phyloP scores from a whole-genome alignment of 35 echinoderm and acorn worm genomes.

The Apostichopus japonicus region DNA sequence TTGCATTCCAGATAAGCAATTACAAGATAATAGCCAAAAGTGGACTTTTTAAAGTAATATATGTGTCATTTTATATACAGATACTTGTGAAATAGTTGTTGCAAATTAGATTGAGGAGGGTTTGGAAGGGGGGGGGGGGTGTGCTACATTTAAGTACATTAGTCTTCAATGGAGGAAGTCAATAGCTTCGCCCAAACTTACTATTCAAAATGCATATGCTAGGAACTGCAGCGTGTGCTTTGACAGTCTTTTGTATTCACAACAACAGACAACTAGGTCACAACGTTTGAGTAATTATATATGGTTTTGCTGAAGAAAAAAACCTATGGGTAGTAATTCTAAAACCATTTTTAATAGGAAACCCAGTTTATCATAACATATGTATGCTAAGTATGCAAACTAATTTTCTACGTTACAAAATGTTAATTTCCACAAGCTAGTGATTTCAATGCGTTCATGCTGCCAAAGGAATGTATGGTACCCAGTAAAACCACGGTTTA shows the following conservation, averaged over 20 bases:
- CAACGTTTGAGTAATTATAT: neutral
- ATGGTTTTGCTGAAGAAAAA: neutral
- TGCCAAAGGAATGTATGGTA: too few species aligned
- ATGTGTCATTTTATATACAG: neutral
- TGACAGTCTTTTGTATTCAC: neutral
- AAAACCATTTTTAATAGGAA: too few species aligned
- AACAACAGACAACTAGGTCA: neutral
- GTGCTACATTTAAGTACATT: neutral
- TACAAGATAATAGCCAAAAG: too few species aligned
- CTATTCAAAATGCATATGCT: neutral
- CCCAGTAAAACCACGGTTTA: too few species aligned
- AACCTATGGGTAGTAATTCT: too few species aligned
- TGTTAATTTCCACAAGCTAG: too few species aligned
- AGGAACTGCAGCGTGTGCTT: neutral
- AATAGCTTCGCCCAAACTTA: neutral
- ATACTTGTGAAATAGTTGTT: neutral
- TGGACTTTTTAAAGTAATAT: too few species aligned
- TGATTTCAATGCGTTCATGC: too few species aligned
- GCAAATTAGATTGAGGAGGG: neutral
- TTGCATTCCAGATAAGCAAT: too few species aligned
- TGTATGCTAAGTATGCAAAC: neutral
- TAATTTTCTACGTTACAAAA: too few species aligned
- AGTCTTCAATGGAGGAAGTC: neutral
- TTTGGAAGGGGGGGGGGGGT: neutral
- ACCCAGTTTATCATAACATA: neutral